phyloP scores from a whole-genome alignment of 2,113 vertebrate species.

The Otocyon megalotis region DNA sequence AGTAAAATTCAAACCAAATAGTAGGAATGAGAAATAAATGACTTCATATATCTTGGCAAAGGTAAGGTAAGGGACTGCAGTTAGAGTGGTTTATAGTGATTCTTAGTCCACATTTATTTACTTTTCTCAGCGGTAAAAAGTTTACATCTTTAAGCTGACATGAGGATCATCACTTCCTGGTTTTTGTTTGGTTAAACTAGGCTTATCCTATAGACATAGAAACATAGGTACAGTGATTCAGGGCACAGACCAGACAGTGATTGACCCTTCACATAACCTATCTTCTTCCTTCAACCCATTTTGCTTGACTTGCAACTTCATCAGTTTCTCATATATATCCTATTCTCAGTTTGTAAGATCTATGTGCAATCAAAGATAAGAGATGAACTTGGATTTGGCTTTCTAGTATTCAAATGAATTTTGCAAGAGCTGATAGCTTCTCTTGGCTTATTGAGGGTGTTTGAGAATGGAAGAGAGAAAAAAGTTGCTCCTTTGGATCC shows the following conservation, averaged over 20 bases:
- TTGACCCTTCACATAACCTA: background rate
- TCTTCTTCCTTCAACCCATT: background rate
- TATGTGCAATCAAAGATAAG: background rate
- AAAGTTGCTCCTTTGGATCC: background rate
- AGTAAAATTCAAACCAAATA: constrained; percentile 51
- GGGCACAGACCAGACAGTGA: background rate
- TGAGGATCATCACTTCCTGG: background rate
- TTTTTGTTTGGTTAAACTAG: background rate
- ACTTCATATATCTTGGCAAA: constrained; percentile 35
- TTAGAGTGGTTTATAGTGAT: background rate
- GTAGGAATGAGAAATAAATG: constrained; percentile 46
- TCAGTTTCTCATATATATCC: background rate
- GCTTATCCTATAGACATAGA: background rate
- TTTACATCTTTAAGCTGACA: constrained; percentile 1
- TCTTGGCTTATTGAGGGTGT: background rate
- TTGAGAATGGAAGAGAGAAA: background rate
- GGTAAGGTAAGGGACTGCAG: background rate
- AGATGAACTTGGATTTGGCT: background rate
- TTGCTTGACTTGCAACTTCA: background rate
- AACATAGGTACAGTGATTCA: background rate
- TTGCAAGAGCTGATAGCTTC: background rate
- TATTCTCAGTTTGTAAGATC: background rate
- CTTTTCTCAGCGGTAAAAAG: background rate
- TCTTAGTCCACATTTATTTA: constrained; percentile 37
- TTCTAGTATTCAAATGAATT: background rate